Base-by-base conservation (phyloP, 2,113 vertebrate species). In the Nothoprocta perdicaria region DNA sequence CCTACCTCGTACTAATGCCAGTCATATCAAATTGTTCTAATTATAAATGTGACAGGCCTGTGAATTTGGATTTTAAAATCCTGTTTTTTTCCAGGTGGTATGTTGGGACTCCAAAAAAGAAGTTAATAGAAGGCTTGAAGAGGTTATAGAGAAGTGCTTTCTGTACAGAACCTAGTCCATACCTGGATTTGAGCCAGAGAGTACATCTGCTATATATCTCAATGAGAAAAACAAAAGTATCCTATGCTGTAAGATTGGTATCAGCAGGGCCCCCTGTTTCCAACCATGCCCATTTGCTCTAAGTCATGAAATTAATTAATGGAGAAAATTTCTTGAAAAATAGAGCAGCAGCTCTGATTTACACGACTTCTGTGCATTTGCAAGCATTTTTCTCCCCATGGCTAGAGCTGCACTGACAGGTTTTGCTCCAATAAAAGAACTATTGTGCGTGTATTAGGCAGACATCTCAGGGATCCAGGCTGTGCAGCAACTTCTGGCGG, bases 231-330 rank as follows among this genome's bases (percentile, higher is more conserved):
- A 68, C 65, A 0, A 75, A 96, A 93, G 90, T 89, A 89, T 92
- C 85, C 91, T 95, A 86, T 84, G 77, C 71, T 53, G 2, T 91
- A 86, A 97, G 96, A 97, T 96, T 96, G 87, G 73, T 95, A 95
- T 95, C 96, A 97, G 97, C 96, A 94, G 96, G 95, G 62, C 94
- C 87, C 93, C 93, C 84, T 77, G 62, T 91, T 96, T 96, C 96
- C 96, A 95, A 26, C 95, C 92, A 97, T 60, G 90, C 78, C 86
- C 94, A 93, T 96, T 97, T 96, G 91, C 94, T 97, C 79, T 95
- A 95, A 97, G 94, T 97, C 95, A 96, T 89, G 92, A 95, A 95
- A 97, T 96, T 97, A 97, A 98, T 97, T 98, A 97, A 97, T 96
- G 73, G 81, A 86, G 84, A 94, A 96, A 93, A 96, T 92, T 95